Evolutionary conservation across 1,140 invertebrate genomes (phyloP).

Genomic region (Ooceraea biroi): DNA sequence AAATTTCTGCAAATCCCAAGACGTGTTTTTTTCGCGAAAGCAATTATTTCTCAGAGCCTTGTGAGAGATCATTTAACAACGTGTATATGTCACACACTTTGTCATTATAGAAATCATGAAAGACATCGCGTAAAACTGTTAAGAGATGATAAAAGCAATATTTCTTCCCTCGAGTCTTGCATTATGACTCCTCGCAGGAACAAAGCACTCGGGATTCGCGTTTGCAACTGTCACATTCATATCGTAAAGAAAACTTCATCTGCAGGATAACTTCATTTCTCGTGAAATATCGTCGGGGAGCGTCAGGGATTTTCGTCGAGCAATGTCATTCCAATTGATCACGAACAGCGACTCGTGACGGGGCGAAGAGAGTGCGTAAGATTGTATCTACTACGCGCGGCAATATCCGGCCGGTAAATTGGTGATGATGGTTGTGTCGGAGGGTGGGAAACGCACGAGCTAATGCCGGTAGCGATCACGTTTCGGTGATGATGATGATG

Average conservation of each 20-base stretch:
- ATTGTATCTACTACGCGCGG: slow-evolving; percentile 21
- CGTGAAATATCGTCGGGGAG: not conserved
- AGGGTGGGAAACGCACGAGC: slow-evolving; percentile 56
- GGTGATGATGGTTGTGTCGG: slow-evolving; percentile 64
- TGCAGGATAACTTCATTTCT: not conserved
- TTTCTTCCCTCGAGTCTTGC: not conserved
- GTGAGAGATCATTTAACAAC: too few relatives aligned
- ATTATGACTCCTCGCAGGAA: not conserved
- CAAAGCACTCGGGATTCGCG: not conserved
- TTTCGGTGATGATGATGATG: slow-evolving; percentile 70
- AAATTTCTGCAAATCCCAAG: too few relatives aligned
- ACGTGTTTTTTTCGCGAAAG: too few relatives aligned
- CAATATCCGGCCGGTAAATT: slow-evolving; percentile 67
- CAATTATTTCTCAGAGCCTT: too few relatives aligned
- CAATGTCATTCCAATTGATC: slow-evolving; percentile 34
- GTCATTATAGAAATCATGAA: too few relatives aligned
- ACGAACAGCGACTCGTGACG: not conserved
- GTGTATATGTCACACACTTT: too few relatives aligned
- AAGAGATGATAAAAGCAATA: not conserved
- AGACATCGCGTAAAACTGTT: too few relatives aligned
- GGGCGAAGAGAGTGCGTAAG: slow-evolving; percentile 1
- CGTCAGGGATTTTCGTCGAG: not conserved
- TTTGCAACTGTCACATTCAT: not conserved
- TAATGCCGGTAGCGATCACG: slow-evolving; percentile 79
- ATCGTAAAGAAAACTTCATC: not conserved